Conservation (phyloP, 2,797 vertebrate genomes). For the Podarcis siculus region DNA sequence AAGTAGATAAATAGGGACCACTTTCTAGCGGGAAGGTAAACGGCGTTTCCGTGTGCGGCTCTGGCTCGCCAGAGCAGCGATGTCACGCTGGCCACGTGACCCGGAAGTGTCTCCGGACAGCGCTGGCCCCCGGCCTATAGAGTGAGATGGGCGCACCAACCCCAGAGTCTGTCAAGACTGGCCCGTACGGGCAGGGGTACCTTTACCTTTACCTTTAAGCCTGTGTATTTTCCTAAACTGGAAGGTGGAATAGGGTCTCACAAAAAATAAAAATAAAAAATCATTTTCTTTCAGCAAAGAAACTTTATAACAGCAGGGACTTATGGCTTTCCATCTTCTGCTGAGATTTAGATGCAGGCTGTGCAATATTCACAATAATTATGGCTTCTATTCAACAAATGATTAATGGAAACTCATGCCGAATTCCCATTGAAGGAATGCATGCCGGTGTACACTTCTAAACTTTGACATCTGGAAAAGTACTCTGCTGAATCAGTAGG, state of each 20-base stretch:
- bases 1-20: no score
- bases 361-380: background rate
- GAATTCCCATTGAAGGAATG: slow-evolving; percentile 1
- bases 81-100: no score
- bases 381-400: slow-evolving; percentile 18
- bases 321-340: background rate
- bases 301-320: slow-evolving; percentile 8
- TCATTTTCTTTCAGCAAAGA: background rate
- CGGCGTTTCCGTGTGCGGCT: no score
- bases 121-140: no score
- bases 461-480: background rate
- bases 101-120: no score
- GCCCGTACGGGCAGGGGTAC: no score
- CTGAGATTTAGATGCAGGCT: background rate
- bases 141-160: no score
- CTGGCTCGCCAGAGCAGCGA: no score
- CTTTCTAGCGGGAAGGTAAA: no score
- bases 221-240: background rate
- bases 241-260: background rate
- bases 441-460: background rate
- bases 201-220: no score
- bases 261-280: background rate
- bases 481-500: background rate
- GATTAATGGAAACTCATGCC: slow-evolving; percentile 1
- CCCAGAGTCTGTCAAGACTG: no score